Percentiles rank a stretch among this genome's conserved stretches.
Conservation (phyloP, 2,797 vertebrate species). For the Liparis tanakae region DNA sequence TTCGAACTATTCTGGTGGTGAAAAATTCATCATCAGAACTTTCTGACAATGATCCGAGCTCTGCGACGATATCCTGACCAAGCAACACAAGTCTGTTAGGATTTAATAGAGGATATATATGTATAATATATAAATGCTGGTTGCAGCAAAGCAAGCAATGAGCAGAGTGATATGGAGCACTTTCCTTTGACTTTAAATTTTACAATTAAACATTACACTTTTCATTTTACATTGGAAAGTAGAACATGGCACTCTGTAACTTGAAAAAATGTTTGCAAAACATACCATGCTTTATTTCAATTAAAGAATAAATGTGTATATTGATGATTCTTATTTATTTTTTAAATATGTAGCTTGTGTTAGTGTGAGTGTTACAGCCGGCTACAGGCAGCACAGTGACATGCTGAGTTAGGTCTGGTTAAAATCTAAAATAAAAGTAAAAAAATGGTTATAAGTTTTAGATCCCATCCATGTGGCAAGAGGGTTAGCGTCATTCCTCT, state of each 20-base stretch:
- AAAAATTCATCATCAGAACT: constrained; percentile 93
- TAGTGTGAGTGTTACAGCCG: constrained; percentile 24
- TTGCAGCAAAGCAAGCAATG: constrained; percentile 58
- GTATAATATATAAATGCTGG: constrained; percentile 22
- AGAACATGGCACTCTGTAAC: constrained; percentile 60
- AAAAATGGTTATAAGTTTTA: constrained; percentile 37
- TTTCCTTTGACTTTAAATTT: constrained; percentile 44
- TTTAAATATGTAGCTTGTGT: not conserved
- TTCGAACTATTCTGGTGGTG: constrained; percentile 91
- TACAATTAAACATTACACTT: not conserved
- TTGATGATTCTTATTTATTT: not conserved
- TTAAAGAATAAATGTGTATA: not conserved
- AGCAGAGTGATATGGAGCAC: constrained; percentile 63
- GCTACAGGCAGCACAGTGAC: constrained; percentile 49
- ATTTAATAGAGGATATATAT: constrained; percentile 36
- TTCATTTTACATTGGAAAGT: constrained; percentile 47
- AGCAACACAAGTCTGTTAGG: constrained; percentile 79
- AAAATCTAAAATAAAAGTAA: constrained; percentile 55
- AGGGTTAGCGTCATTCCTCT: constrained; percentile 69
- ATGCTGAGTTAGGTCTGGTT: constrained; percentile 64
- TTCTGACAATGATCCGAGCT: constrained; percentile 87
- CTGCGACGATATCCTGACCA: constrained; percentile 87
- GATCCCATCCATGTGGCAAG: constrained; percentile 49
- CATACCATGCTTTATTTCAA: constrained; percentile 56
- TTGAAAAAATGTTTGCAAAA: constrained; percentile 33